These are phyloP conservation scores for Eidolon helvum DNA, from an alignment of 2,113 vertebrate genomes.

Conservation along the genomic window DNA sequence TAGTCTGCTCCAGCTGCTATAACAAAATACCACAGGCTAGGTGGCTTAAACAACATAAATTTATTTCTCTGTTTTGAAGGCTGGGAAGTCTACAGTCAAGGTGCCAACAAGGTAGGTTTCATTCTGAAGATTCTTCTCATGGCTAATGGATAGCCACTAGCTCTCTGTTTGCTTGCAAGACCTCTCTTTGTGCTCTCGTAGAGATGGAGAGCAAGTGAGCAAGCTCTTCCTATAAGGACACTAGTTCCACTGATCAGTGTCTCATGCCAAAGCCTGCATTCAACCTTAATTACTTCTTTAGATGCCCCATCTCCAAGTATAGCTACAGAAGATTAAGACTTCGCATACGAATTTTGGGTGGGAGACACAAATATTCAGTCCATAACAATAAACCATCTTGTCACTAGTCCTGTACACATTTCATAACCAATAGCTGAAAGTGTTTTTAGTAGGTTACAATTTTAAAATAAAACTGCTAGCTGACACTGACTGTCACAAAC, in stretches of 20 bases:
- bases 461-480: conserved; percentile 60
- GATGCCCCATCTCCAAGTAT: not conserved
- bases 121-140: not conserved
- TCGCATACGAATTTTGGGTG: not conserved
- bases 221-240: not conserved
- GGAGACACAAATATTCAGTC: not conserved
- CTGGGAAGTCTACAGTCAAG: not conserved
- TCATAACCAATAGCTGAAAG: not conserved
- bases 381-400: not conserved
- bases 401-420: not conserved
- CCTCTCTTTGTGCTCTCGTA: not conserved
- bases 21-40: not conserved
- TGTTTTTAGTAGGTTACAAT: not conserved
- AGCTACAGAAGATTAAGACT: not conserved
- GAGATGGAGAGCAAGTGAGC: not conserved
- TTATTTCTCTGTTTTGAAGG: not conserved
- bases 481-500: not conserved
- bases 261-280: not conserved
- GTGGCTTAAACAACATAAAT: not conserved
- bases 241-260: not conserved
- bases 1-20: not conserved
- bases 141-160: too few species aligned
- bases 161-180: not conserved
- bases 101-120: too few species aligned
- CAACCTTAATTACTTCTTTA: not conserved